Evolutionary conservation across 2,888 invertebrate species (phyloP).

Genomic region (Lycaena phlaeas): DNA sequence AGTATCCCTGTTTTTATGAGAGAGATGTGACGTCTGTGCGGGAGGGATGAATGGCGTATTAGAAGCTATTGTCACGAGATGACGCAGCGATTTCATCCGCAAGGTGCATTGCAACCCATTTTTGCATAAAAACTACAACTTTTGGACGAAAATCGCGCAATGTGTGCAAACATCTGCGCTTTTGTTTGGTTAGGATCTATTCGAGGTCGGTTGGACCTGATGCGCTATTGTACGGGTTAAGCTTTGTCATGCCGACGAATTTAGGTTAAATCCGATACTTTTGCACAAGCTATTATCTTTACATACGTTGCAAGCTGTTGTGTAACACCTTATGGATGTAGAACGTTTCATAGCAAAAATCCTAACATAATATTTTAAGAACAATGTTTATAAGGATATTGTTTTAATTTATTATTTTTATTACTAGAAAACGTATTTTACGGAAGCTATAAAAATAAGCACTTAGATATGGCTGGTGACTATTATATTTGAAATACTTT

Average conservation of each 20-base stretch:
- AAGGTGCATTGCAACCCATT: conserved; percentile 66
- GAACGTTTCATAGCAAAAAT: no score
- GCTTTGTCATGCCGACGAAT: conserved; percentile 38
- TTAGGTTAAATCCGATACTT: conserved; percentile 21
- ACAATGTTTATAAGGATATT: no score
- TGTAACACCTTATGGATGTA: neutral
- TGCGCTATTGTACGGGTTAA: conserved; percentile 40
- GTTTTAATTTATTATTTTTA: no score
- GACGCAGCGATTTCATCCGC: conserved; percentile 46
- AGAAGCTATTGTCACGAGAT: conserved; percentile 46
- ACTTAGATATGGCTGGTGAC: no score
- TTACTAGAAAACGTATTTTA: no score
- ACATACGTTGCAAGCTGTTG: neutral
- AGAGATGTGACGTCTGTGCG: no score
- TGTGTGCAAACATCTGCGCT: conserved; percentile 55
- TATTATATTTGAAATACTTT: no score
- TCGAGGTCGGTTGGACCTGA: conserved; percentile 34
- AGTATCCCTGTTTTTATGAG: conserved; percentile 60
- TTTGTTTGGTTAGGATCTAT: conserved; percentile 57
- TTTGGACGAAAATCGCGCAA: conserved; percentile 40
- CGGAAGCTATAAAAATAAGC: no score
- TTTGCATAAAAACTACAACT: conserved; percentile 50
- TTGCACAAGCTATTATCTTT: conserved; percentile 20
- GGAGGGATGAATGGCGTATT: conserved; percentile 43
- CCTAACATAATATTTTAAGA: no score